phyloP scores from a whole-genome alignment of 2,797 vertebrate species.

The Cygnus olor region DNA sequence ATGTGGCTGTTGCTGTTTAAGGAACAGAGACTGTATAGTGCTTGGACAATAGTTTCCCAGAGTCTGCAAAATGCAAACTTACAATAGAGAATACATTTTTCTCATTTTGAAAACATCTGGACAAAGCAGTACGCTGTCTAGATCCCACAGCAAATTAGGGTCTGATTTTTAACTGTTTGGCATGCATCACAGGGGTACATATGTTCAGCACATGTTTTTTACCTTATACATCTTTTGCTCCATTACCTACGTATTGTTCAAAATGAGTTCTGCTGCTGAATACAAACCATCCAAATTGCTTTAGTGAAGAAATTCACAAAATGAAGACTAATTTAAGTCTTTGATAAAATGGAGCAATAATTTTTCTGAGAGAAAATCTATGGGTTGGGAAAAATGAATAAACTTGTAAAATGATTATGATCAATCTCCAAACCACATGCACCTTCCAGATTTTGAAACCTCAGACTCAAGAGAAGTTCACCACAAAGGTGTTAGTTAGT shows the following conservation, averaged over 20 bases:
- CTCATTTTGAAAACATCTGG: constrained; percentile 51
- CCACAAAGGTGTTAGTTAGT: background rate
- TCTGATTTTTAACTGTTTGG: constrained; percentile 72
- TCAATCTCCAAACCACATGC: background rate
- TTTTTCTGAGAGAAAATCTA: background rate
- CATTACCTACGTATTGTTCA: constrained; percentile 39
- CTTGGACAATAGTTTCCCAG: constrained; percentile 36
- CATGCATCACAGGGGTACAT: constrained; percentile 56
- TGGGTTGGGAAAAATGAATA: background rate
- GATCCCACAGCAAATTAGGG: constrained; percentile 51
- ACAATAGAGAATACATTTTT: constrained; percentile 28
- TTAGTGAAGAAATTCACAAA: background rate
- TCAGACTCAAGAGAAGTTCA: background rate
- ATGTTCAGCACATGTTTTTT: constrained; percentile 72
- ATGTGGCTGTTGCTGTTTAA: constrained; percentile 28
- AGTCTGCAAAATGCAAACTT: background rate
- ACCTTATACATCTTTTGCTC: constrained; percentile 56
- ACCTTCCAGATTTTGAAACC: background rate
- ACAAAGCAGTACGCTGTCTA: constrained; percentile 12
- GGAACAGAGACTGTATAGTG: background rate
- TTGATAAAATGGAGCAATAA: background rate
- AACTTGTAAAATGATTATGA: background rate
- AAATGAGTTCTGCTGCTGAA: constrained; percentile 31
- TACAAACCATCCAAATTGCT: background rate
- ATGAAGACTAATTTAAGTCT: background rate